Percentiles rank a stretch among this genome's conserved stretches.
phyloP scores from a whole-genome alignment of 2,113 vertebrate species.

The Pangasianodon gigas region DNA sequence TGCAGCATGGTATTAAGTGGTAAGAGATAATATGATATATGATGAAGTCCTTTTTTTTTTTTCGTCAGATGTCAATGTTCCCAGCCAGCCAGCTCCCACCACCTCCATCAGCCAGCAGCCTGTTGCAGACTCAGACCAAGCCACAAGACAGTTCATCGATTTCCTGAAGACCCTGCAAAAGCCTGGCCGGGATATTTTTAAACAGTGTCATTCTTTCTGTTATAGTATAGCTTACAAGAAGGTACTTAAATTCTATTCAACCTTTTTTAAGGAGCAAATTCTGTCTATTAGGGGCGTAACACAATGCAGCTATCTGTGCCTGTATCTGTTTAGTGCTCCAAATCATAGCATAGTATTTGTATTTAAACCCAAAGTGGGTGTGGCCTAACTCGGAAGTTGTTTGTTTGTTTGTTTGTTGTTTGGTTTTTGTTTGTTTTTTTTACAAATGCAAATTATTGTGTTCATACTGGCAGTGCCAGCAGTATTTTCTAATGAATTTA shows the following conservation, averaged over 20 bases:
- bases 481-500: background rate
- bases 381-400: background rate
- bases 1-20: background rate
- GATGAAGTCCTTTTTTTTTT: background rate
- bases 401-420: background rate
- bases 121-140: slow-evolving; percentile 81
- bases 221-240: slow-evolving; percentile 86
- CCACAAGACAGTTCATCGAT: slow-evolving; percentile 88
- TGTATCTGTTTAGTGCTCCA: background rate
- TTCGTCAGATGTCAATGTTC: slow-evolving; percentile 68
- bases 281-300: background rate
- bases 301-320: background rate
- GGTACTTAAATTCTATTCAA: slow-evolving; percentile 67
- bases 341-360: background rate
- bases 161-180: slow-evolving; percentile 90
- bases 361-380: background rate
- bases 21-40: background rate
- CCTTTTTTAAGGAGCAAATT: background rate
- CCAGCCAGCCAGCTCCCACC: slow-evolving; percentile 77
- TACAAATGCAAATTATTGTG: background rate
- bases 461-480: background rate
- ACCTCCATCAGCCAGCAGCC: slow-evolving; percentile 81
- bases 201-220: slow-evolving; percentile 87
- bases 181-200: slow-evolving; percentile 89
- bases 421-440: background rate